These are phyloP conservation scores for Drosophila siamana DNA, from an alignment of 2,888 invertebrate genomes.

Conservation along the genomic window DNA sequence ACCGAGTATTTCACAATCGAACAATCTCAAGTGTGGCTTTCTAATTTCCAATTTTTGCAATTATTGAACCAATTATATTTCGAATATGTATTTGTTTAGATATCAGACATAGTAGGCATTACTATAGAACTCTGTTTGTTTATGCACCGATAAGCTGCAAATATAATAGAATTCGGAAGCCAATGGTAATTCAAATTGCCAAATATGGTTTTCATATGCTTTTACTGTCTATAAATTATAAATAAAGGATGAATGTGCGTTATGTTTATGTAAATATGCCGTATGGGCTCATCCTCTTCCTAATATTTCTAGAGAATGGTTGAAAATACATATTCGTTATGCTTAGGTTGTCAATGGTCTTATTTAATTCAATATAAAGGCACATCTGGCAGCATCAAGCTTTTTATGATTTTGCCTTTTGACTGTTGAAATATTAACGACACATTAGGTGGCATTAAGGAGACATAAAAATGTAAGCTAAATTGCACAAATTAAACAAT, in stretches of 20 bases:
- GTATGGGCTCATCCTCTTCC: background rate
- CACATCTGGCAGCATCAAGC: slow-evolving; percentile 35
- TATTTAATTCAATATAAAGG: slow-evolving; percentile 29
- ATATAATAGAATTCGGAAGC: slow-evolving; percentile 9
- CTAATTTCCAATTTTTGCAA: slow-evolving; percentile 3
- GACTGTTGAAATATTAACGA: slow-evolving; percentile 46
- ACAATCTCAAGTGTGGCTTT: background rate
- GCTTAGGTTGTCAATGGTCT: slow-evolving; percentile 9
- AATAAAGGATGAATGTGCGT: slow-evolving; percentile 39
- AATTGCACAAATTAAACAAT: background rate
- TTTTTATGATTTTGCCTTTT: slow-evolving; percentile 33
- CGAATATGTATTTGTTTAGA: background rate
- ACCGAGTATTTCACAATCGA: background rate
- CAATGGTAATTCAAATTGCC: slow-evolving; percentile 13
- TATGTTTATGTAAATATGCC: background rate
- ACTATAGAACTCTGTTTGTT: background rate
- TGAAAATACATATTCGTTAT: slow-evolving; percentile 18
- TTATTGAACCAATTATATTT: slow-evolving; percentile 20
- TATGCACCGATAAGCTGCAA: slow-evolving; percentile 4
- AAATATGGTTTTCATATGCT: slow-evolving; percentile 20
- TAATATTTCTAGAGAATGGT: background rate
- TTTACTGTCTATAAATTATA: slow-evolving; percentile 61
- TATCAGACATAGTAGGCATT: background rate
- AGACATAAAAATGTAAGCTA: background rate
- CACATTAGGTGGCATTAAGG: slow-evolving; percentile 28